Base-by-base conservation (phyloP, 2,797 vertebrate genomes). In the Sylvia borin region DNA sequence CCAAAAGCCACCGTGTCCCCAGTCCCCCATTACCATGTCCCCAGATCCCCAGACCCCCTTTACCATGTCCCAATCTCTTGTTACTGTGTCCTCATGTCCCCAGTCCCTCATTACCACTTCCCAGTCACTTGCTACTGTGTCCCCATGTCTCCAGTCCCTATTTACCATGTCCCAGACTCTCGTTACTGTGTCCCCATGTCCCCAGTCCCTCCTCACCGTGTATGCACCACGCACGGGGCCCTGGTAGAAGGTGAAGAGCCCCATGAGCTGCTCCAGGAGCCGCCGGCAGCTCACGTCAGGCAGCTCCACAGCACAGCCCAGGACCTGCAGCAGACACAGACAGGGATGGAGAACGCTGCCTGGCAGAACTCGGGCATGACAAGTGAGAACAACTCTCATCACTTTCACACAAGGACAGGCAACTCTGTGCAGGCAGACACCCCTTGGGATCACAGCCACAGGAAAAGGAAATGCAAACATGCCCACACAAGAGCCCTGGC, bases 231-330 rank as follows among this genome's bases (percentile, higher is more conserved):
- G 96, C 57, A 99, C 97, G 0, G 99, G 97, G 13, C 99, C 99
- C 0, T 98, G 98, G 98, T 99, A 99, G 97, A 99, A 99, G 78
- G 97, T 97, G 90, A 99, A 99, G 70, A 99, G 98, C 60, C 98
- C 97, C 24, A 99, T 98, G 8, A 99, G 97, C 95, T 98, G 98
- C 90, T 99, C 98, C 96, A 99, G 98, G 42, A 99, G 97, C 34
- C 96, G 97, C 36, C 90, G 97, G 70, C 99, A 98, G 87, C 99
- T 99, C 92, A 98, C 32, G 16, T 99, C 99, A 6, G 99, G 98
- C 83, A 99, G 97, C 13, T 99, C 99, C 13, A 97, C 78, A 0
- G 98, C 97, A 96, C 99, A 99, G 88, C 99, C 98, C 85, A 99
- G 97, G 9, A 98, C 99, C 99, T 99, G 93, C 4, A 32, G 81